Conservation (phyloP, 2,797 vertebrate species). For the Enteromius afrohamiltoni region DNA sequence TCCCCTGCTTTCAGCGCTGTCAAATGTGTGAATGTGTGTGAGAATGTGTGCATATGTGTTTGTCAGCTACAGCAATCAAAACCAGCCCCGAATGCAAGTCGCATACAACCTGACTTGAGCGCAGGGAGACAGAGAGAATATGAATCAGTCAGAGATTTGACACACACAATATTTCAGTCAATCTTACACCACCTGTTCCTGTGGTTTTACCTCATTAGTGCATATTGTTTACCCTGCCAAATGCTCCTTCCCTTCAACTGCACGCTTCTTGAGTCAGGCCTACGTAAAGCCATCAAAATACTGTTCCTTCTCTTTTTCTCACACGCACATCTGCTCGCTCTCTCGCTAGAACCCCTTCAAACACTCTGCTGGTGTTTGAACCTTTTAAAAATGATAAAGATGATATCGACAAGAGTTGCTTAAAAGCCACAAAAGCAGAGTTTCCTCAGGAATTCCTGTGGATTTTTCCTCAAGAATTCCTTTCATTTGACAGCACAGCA, state of each 20-base stretch:
- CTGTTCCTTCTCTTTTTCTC: neutral
- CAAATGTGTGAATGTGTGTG: slow-evolving; percentile 27
- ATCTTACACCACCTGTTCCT: slow-evolving; percentile 18
- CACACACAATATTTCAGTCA: slow-evolving; percentile 19
- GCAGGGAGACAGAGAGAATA: neutral
- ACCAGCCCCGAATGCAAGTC: slow-evolving; percentile 26
- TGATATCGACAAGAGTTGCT: neutral
- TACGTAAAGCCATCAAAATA: slow-evolving; percentile 30
- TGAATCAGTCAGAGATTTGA: slow-evolving; percentile 30
- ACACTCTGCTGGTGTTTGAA: slow-evolving; percentile 15
- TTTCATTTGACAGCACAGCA: neutral
- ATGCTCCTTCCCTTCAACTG: slow-evolving; percentile 3
- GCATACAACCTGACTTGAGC: neutral
- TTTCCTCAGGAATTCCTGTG: neutral
- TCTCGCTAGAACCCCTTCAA: neutral
- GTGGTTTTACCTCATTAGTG: slow-evolving; percentile 32
- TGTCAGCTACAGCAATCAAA: slow-evolving; percentile 34
- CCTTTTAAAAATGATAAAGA: slow-evolving; percentile 19
- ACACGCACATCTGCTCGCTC: neutral
- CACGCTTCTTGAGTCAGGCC: neutral
- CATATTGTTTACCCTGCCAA: slow-evolving; percentile 27
- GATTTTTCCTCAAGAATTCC: slow-evolving; percentile 4
- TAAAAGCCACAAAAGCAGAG: slow-evolving; percentile 3
- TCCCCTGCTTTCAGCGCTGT: slow-evolving; percentile 28
- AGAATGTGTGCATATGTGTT: slow-evolving; percentile 29